Evolutionary conservation across 2,888 invertebrate species (phyloP), one percentile per base, ranked within the genome.

Genomic region (Corbicula japonica): DNA sequence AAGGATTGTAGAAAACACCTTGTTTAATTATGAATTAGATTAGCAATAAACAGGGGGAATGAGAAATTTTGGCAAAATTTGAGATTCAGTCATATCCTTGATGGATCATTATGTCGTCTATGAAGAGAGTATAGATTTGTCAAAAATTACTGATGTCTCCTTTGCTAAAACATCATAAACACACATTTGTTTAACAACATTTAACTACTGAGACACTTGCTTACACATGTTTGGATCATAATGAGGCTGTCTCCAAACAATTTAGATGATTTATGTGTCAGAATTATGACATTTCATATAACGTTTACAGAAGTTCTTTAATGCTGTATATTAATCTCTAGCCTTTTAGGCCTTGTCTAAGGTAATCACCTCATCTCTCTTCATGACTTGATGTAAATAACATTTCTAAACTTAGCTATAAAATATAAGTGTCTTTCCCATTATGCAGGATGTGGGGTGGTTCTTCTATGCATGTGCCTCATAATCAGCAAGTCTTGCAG

Each of bases 11-110:
- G 63, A 38, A 54, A 75, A 82, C 82, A 82, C 82, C 82, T 82
- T 52, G 60, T 61, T 76, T 72, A 76, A 68, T 82, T 75, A 82
- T 82, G 75, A 78, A 71, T 46, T 44, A 32, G 66, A 66, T 68
- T 48, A 68, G 74, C 54, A 52, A 52, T 41, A 68, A 54, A 73
- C 68, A 68, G 71, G 76, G 58, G 65, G 56, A 76, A 68, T 52
- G 50, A 76, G 72, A 75, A 72, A 35, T 56, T 62, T 46, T 62
- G 66, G 81, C 72, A 68, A 77, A 56, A 72, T 74, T 75, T 77
- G 61, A 72, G 75, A 56, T 50, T 30, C 41, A 75, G 63, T 68
- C 66, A 82, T 78, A 75, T 65, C 18, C 23, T 2, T 82, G 82
- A 82, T 76, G 58, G 54, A 82, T 82, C 23, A 52, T 30, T 18